Percentiles rank a stretch among this genome's conserved stretches.
Evolutionary conservation across 1,140 invertebrate species (phyloP).

Genomic region (Pseudomyrmex flavicornis): DNA sequence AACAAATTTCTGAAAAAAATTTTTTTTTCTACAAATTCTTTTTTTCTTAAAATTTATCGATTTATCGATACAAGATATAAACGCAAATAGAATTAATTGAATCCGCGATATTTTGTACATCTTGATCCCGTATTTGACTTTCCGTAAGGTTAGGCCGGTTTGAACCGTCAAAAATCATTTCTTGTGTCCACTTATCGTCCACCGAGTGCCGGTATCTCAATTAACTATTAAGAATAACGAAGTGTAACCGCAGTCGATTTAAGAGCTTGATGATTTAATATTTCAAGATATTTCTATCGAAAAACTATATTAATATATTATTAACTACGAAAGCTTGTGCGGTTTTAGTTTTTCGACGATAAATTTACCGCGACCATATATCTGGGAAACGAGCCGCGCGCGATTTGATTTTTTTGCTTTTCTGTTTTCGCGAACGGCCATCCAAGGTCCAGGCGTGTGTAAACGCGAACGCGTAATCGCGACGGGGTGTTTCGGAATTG

Average conservation of each 20-base stretch:
- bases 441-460: not conserved
- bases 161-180: slow-evolving; percentile 67
- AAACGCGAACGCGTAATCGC: slow-evolving; percentile 18
- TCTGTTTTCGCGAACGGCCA: not conserved
- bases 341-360: not conserved
- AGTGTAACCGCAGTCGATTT: not conserved
- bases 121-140: slow-evolving; percentile 54
- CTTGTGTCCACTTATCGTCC: slow-evolving; percentile 70
- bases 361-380: not conserved
- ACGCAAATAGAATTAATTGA: not conserved
- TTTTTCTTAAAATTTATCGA: too few relatives aligned
- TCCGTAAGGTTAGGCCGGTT: slow-evolving; percentile 68
- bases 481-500: slow-evolving; percentile 60
- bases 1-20: too few relatives aligned
- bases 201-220: slow-evolving; percentile 25
- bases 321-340: not conserved
- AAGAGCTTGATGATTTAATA: too few relatives aligned
- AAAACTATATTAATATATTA: not conserved
- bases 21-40: too few relatives aligned
- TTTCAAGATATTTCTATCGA: too few relatives aligned
- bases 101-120: not conserved
- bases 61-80: not conserved
- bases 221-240: slow-evolving; percentile 45
- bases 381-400: not conserved
- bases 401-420: slow-evolving; percentile 12